Evolutionary conservation across 2,888 invertebrate species (phyloP).

Genomic region (Pycnomerus fuliginosus): DNA sequence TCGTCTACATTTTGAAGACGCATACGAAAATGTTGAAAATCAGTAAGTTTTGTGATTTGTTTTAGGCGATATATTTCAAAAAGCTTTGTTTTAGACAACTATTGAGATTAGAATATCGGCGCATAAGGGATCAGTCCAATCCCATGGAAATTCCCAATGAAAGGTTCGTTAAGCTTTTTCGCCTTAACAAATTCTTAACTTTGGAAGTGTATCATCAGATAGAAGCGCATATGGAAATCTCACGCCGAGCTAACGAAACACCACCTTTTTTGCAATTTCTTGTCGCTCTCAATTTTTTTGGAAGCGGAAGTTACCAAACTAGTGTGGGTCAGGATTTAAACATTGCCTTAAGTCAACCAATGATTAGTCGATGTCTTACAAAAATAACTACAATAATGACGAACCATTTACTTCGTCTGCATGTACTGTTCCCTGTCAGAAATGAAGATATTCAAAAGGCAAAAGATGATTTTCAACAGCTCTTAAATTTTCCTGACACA

Average conservation of each 20-base stretch:
- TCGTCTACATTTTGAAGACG: too few species aligned
- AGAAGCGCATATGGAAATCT: neutral
- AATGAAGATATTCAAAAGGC: neutral
- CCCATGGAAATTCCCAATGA: neutral
- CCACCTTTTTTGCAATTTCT: neutral
- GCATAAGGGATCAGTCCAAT: neutral
- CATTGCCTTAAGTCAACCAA: constrained; percentile 1
- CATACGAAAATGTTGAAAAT: too few species aligned
- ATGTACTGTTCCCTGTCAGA: neutral
- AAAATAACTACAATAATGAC: neutral
- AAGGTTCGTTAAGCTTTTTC: neutral
- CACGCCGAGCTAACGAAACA: neutral
- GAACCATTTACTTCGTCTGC: neutral
- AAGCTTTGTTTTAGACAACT: neutral
- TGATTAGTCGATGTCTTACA: constrained; percentile 1
- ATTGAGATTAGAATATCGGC: neutral
- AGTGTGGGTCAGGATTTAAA: constrained; percentile 1
- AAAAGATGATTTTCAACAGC: neutral
- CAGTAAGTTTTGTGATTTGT: too few species aligned
- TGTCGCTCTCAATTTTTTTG: constrained; percentile 1
- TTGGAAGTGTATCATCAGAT: neutral
- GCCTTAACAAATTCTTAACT: neutral
- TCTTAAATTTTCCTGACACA: neutral
- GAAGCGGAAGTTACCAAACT: neutral
- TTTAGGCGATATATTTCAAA: too few species aligned